Conservation (phyloP, 2,113 vertebrate genomes). For the Urocynchramus pylzowi region DNA sequence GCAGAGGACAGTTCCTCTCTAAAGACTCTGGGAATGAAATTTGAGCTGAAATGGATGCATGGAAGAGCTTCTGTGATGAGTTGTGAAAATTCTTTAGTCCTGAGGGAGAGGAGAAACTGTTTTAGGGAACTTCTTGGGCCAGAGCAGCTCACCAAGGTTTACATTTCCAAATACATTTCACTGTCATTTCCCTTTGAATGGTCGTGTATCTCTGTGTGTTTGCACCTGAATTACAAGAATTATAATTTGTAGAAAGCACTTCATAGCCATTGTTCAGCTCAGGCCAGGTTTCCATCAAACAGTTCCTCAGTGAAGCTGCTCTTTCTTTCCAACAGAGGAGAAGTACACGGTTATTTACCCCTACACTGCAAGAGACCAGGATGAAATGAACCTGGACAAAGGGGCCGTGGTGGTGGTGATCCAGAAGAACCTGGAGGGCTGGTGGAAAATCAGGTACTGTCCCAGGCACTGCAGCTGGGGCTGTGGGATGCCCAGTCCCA, state of each 20-base stretch:
- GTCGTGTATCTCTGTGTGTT: neutral
- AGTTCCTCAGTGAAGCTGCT: neutral
- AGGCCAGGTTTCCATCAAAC: neutral
- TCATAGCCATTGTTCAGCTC: neutral
- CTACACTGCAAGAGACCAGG: conserved; percentile 88
- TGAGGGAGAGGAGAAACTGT: neutral
- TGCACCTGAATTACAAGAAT: neutral
- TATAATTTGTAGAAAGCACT: neutral
- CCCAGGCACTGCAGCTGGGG: neutral
- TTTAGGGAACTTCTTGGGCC: neutral
- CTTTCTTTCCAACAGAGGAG: conserved; percentile 80
- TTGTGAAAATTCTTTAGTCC: neutral
- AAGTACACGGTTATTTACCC: conserved; percentile 93
- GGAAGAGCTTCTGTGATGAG: neutral
- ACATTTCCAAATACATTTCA: conserved; percentile 1
- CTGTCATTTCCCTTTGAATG: neutral
- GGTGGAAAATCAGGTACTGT: conserved; percentile 97
- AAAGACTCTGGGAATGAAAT: neutral
- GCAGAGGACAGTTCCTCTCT: neutral
- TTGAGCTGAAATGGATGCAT: neutral
- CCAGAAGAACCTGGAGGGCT: conserved; percentile 98
- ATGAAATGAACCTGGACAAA: conserved; percentile 93
- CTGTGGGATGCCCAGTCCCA: neutral
- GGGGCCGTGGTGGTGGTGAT: conserved; percentile 91
- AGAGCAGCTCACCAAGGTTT: neutral